Conservation (phyloP, 1,140 invertebrate genomes). For the Atta texana region DNA sequence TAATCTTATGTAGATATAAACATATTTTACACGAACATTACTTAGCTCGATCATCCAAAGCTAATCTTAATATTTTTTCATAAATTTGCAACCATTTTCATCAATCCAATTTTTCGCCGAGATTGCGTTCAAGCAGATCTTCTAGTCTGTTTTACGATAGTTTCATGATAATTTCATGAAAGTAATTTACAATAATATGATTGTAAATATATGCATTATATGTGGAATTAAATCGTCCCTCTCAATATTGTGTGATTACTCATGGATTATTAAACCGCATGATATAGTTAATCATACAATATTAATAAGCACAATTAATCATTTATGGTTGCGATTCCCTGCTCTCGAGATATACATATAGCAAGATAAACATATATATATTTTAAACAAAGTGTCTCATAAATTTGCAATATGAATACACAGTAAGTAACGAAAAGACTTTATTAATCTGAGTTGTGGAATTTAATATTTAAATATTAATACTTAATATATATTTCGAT, state of each 20-base stretch:
- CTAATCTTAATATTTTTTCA: not conserved
- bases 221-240: constrained; percentile 17
- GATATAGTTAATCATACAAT: constrained; percentile 42
- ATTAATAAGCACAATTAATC: constrained; percentile 38
- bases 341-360: constrained; percentile 11
- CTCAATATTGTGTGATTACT: constrained; percentile 36
- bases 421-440: too few species aligned
- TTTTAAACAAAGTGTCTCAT: too few species aligned
- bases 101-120: not conserved
- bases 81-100: not conserved
- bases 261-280: constrained; percentile 43
- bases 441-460: too few species aligned
- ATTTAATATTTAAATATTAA: too few species aligned
- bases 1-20: not conserved
- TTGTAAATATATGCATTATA: not conserved
- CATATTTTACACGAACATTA: not conserved
- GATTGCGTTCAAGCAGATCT: not conserved
- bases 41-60: constrained; percentile 1
- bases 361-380: too few species aligned
- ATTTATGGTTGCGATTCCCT: not conserved
- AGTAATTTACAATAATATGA: constrained; percentile 30
- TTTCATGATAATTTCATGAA: not conserved
- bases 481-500: too few species aligned
- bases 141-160: not conserved
- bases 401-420: too few species aligned